Base-by-base conservation (phyloP, 2,888 invertebrate species). In the Digitonthophagus gazella region DNA sequence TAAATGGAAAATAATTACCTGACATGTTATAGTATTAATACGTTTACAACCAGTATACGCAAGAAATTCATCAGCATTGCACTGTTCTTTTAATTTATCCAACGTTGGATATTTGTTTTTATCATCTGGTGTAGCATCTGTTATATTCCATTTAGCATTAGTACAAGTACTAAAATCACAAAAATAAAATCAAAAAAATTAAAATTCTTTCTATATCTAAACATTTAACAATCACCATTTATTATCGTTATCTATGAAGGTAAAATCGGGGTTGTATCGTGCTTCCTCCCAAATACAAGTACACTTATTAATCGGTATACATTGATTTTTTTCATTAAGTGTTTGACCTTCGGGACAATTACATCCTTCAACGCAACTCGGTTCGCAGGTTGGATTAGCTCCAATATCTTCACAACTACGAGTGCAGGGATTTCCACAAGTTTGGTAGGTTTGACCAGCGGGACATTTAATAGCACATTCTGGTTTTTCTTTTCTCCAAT, bases 31-130 rank as follows among this genome's bases (percentile, higher is more conserved):
- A 0, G 90, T 91, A 71, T 91, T 90, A 0, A 85, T 84, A 0
- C 90, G 86, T 71, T 88, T 87, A 76, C 94, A 95, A 22, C 90
- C 88, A 0, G 91, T 89, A 76, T 91, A 90, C 76, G 89, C 88
- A 77, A 88, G 86, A 77, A 89, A 87, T 5, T 85, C 82, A 0
- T 84, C 82, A 0, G 86, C 84, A 65, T 85, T 85, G 77, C 93
- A 93, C 76, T 86, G 84, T 67, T 81, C 82, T 67, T 86, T 85
- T 22, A 90, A 76, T 66, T 88, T 87, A 0, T 83, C 64, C 82
- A 80, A 8, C 88, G 84, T 3, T 0, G 68, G 68, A 16, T 65
- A 15, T 11, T 19, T 15, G 1, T 18, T 15, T 58, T 54, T 44
- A 74, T 92, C 90, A 0, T 83, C 84, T 0, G 82, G 75, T 0